Base-by-base conservation (phyloP, 2,888 invertebrate species). In the Cataglyphis cursor region DNA sequence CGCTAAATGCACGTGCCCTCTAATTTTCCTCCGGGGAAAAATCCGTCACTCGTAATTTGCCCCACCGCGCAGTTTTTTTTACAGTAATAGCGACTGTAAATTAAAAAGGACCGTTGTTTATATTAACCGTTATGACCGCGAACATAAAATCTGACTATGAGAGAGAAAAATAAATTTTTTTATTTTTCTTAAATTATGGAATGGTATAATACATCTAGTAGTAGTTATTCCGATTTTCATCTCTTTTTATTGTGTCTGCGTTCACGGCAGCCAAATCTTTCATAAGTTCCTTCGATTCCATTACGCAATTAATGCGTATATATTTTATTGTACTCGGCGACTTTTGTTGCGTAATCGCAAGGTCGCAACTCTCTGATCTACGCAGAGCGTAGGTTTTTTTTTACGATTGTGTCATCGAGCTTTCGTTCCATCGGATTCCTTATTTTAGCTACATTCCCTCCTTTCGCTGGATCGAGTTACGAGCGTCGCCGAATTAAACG, bases 281-380 rank as follows among this genome's bases (percentile, higher is more conserved):
- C 44, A 62, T 61, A 64, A 70, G 24, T 59, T 68, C 51, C 62
- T 48, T 76, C 66, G 65, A 76, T 70, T 75, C 64, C 62, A 80
- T 87, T 87, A 72, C 65, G 83, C 65, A 81, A 88, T 88, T 87
- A 88, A 81, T 51, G 61, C 31, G 66, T n/a, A 72, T 70, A 64
- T 41, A 21, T 72, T 70, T 82, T 70, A 64, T 74, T 80, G 81
- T 61, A 61, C 48, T 51, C 35, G 51, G 61, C 6, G 38, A 31
- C 28, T 51, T 51, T 38, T 18, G 28, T 83, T 74, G 48, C 38
- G 12, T 74, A 81, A 86, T 59, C 24, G 12, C 54, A 76, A 85
- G 64, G 76, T 70, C 64, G 12, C 57, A 24, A 12, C 51, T 51
- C 2, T n/a, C n/a, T n/a, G 48, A 48, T 48, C 15, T 41, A 12